Conservation (phyloP, 2,888 invertebrate species). For the Lucinisca nassula region DNA sequence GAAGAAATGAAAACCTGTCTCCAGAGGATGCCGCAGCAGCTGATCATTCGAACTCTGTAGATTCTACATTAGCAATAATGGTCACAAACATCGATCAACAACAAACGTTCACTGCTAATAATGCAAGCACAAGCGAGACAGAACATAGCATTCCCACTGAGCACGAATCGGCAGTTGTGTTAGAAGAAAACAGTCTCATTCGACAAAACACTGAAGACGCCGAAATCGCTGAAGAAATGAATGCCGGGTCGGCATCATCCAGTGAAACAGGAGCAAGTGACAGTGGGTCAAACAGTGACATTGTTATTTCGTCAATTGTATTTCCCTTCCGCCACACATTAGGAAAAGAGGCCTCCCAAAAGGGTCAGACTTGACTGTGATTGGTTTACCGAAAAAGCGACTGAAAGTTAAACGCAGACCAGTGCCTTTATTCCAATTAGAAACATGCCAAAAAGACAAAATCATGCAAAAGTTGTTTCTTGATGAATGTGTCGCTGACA, state of each 20-base stretch:
- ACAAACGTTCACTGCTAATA: not conserved
- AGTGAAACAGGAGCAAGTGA: not conserved
- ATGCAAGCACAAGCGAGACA: not conserved
- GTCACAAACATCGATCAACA: not conserved
- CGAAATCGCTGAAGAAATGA: too few relatives aligned
- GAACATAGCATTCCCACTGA: not conserved
- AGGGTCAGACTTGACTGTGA: too few relatives aligned
- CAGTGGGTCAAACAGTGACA: not conserved
- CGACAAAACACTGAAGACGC: not conserved
- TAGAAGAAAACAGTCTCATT: not conserved
- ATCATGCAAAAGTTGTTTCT: slow-evolving; percentile 6
- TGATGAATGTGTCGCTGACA: not conserved
- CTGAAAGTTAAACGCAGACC: slow-evolving; percentile 4
- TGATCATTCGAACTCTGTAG: not conserved
- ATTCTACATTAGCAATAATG: not conserved
- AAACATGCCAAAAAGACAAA: not conserved
- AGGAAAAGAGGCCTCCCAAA: too few relatives aligned
- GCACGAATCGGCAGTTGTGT: not conserved
- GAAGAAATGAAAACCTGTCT: not conserved
- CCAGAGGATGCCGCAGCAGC: not conserved
- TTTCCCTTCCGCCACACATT: too few relatives aligned
- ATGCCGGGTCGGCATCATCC: not conserved
- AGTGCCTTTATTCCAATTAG: not conserved
- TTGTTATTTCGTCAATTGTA: not conserved
- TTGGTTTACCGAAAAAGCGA: not conserved